Percentiles rank a stretch among this genome's conserved stretches.
phyloP scores from a whole-genome alignment of 2,113 vertebrate species.

The Pelusios castaneus region DNA sequence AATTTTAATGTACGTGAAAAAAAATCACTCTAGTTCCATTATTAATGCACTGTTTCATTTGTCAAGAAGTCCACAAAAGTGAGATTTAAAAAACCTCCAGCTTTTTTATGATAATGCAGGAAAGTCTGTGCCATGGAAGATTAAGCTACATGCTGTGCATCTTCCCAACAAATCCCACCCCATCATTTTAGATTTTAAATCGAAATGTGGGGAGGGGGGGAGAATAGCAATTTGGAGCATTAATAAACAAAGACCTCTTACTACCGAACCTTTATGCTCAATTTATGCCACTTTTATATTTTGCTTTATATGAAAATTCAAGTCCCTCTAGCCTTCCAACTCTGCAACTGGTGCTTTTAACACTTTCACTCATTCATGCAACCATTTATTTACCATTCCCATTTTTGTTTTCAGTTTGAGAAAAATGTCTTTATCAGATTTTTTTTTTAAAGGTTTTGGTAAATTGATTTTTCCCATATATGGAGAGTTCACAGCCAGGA shows the following conservation, averaged over 20 bases:
- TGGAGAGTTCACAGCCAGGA: background rate
- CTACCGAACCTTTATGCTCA: slow-evolving; percentile 45
- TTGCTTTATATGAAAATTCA: slow-evolving; percentile 59
- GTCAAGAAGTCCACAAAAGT: slow-evolving; percentile 26
- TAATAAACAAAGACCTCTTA: slow-evolving; percentile 52
- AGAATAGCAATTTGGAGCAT: slow-evolving; percentile 56
- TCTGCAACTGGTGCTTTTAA: background rate
- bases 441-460: slow-evolving; percentile 48
- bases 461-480: slow-evolving; percentile 62
- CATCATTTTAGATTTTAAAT: slow-evolving; percentile 50
- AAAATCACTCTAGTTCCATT: background rate
- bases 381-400: slow-evolving; percentile 48
- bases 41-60: slow-evolving; percentile 49
- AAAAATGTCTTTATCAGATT: slow-evolving; percentile 39
- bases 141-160: slow-evolving; percentile 39
- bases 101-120: slow-evolving; percentile 48
- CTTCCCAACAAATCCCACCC: slow-evolving; percentile 41
- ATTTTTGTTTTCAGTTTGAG: slow-evolving; percentile 35
- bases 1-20: background rate
- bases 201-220: slow-evolving; percentile 52
- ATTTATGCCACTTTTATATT: slow-evolving; percentile 56
- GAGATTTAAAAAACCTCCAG: slow-evolving; percentile 46
- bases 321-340: slow-evolving; percentile 28
- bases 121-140: slow-evolving; percentile 45
- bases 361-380: slow-evolving; percentile 12